phyloP scores from a whole-genome alignment of 2,888 invertebrate genomes.

The Caenorhabditis sp. region DNA sequence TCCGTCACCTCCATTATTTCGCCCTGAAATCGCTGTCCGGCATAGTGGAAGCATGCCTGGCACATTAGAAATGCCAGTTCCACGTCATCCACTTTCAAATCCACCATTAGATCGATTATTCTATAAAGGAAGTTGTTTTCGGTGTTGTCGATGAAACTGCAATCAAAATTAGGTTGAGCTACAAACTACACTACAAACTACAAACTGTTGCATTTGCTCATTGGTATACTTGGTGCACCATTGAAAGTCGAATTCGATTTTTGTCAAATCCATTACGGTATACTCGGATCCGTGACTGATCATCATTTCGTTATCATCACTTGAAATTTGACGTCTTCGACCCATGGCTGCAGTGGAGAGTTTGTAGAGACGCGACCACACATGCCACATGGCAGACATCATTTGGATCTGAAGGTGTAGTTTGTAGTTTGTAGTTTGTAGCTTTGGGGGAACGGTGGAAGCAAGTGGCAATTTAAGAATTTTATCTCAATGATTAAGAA shows the following conservation, averaged over 20 bases:
- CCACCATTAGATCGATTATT: constrained; percentile 33
- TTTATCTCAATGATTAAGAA: too few relatives aligned
- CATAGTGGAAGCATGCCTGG: constrained; percentile 46
- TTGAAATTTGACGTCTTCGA: constrained; percentile 19
- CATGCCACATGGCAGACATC: constrained; percentile 54
- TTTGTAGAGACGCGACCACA: constrained; percentile 37
- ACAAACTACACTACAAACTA: background rate
- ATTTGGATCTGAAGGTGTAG: constrained; percentile 49
- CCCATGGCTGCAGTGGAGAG: constrained; percentile 36
- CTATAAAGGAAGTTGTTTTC: constrained; percentile 44
- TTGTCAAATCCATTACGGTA: constrained; percentile 45
- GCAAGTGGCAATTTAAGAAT: too few relatives aligned
- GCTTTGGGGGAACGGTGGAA: too few relatives aligned
- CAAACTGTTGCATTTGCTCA: constrained; percentile 53
- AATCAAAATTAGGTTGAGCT: background rate
- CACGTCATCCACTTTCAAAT: constrained; percentile 37
- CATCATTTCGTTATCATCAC: constrained; percentile 30
- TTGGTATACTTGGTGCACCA: constrained; percentile 50
- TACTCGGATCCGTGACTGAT: constrained; percentile 36
- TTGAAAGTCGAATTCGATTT: constrained; percentile 42
- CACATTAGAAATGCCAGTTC: constrained; percentile 43
- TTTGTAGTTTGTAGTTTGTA: too few relatives aligned
- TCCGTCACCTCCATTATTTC: constrained; percentile 24
- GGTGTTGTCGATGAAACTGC: constrained; percentile 50
- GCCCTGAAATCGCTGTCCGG: constrained; percentile 39